phyloP scores from a whole-genome alignment of 2,797 vertebrate genomes.

The Danio aesculapii region DNA sequence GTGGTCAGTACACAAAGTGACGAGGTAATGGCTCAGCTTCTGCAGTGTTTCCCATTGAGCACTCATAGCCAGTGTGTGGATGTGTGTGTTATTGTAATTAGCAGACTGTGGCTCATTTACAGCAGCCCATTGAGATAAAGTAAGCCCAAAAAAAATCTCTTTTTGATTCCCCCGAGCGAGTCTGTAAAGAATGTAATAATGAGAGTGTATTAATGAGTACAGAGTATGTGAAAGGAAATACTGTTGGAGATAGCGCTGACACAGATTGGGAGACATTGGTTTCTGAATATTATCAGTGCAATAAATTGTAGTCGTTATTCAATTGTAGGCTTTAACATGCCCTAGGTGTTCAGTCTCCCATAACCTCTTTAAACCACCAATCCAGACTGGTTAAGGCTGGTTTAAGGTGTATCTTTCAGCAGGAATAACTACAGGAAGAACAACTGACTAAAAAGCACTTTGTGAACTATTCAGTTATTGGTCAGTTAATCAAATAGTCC shows the following conservation, averaged over 20 bases:
- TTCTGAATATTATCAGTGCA: constrained; percentile 21
- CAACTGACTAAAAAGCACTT: neutral
- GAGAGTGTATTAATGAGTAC: constrained; percentile 30
- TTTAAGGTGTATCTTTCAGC: no score
- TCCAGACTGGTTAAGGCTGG: neutral
- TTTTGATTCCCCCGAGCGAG: constrained; percentile 42
- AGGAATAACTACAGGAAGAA: neutral
- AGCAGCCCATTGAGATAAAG: constrained; percentile 42
- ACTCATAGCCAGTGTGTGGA: constrained; percentile 26
- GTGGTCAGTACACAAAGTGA: constrained; percentile 61
- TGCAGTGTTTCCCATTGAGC: constrained; percentile 20
- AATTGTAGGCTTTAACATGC: constrained; percentile 10
- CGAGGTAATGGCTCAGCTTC: constrained; percentile 23
- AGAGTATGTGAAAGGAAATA: constrained; percentile 9
- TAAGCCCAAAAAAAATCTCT: constrained; percentile 30
- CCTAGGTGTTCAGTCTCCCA: neutral
- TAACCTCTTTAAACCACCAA: neutral
- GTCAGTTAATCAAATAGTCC: neutral
- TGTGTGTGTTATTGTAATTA: constrained; percentile 39
- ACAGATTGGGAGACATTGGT: constrained; percentile 11
- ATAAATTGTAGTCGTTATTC: constrained; percentile 7
- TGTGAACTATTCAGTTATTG: neutral
- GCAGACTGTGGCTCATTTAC: constrained; percentile 38
- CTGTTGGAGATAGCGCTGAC: constrained; percentile 27
- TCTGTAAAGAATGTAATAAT: constrained; percentile 39